Evolutionary conservation across 1,140 invertebrate species (phyloP).

Genomic region (Nephila pilipes): DNA sequence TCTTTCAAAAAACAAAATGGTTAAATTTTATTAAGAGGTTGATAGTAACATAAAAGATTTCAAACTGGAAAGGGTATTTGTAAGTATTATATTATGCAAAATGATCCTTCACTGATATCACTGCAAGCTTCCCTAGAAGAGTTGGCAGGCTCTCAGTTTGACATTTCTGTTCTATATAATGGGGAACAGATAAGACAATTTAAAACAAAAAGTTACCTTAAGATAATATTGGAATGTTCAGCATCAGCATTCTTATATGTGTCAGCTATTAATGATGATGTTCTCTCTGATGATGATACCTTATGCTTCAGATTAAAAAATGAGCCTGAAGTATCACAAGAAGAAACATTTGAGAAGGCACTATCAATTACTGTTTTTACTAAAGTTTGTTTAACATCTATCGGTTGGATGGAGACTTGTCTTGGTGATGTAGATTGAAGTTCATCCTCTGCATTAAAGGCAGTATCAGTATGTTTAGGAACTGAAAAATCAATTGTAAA

Average conservation of each 20-base stretch:
- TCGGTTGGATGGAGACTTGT: not conserved
- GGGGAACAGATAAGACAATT: not conserved
- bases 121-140: too few relatives aligned
- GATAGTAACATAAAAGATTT: too few relatives aligned
- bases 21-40: too few relatives aligned
- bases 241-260: slow-evolving; percentile 37
- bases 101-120: too few relatives aligned
- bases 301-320: not conserved
- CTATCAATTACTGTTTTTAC: not conserved
- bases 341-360: not conserved
- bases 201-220: slow-evolving; percentile 12
- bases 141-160: too few relatives aligned
- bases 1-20: too few relatives aligned
- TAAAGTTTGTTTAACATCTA: slow-evolving; percentile 1
- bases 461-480: not conserved
- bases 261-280: slow-evolving; percentile 59
- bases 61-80: too few relatives aligned
- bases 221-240: slow-evolving; percentile 32
- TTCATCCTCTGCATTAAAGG: not conserved
- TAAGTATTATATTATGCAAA: too few relatives aligned
- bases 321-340: slow-evolving; percentile 29
- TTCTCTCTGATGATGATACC: slow-evolving; percentile 5
- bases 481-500: not conserved
- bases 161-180: too few relatives aligned
- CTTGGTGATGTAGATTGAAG: not conserved